Evolutionary conservation across 2,113 vertebrate genomes (phyloP), one percentile per base, ranked within the genome.

Genomic region (Xenopus laevis): DNA sequence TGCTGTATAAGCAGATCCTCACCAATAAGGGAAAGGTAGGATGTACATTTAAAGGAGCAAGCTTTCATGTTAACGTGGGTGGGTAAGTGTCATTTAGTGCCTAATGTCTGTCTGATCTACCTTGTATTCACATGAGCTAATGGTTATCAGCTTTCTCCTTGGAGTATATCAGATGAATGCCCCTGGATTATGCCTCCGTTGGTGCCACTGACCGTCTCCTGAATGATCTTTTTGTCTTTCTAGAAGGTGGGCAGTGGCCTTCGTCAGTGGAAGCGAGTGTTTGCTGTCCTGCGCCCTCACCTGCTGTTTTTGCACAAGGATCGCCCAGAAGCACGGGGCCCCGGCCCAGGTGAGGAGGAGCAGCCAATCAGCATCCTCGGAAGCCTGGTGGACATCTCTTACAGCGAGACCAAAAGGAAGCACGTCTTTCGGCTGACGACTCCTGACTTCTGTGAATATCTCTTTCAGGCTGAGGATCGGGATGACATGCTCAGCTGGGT

Each of bases 401-500:
- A 99, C 93, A 96, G 96, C 82, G 95, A 98, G 86, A 99, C 96
- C 85, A 97, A 97, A 82, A 94, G 93, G 74, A 98, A 96, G 86
- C 94, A 99, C 82, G 95, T 95, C 68, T 95, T 99, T 87, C 89
- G 96, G 12, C 92, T 98, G 33, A 98, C 94, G 88, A 99, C 97
- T 63, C 94, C 97, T 93, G 96, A 99, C 93, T 99, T 96, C 92
- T 98, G 96, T 86, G 97, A 99, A 93, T 98, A 97, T 92, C 94
- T 99, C 90, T 94, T 99, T 89, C 97, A 99, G 92, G 96, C 96
- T 58, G 96, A 98, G 89, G 94, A 96, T 89, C 90, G 96, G 68
- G 95, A 99, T 78, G 95, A 98, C 89, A 98, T 99, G 97, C 93
- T 99, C 90, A 90, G 92, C 86, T 99, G 97, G 97, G 96, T 98